Evolutionary conservation across 1,140 invertebrate species (phyloP).

Genomic region (Dendrolimus kikuchii): DNA sequence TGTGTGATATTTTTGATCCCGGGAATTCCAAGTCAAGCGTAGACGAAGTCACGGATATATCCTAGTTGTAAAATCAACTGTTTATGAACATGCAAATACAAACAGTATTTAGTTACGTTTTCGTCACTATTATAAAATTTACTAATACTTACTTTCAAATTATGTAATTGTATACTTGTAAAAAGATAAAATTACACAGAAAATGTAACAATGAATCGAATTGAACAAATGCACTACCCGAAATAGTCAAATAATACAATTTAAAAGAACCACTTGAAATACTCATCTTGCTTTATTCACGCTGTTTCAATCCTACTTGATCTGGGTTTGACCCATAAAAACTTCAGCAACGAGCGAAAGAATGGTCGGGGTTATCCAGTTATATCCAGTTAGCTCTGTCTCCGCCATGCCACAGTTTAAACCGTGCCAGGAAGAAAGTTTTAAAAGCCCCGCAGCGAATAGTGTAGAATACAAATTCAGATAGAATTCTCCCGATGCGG

Average conservation of each 20-base stretch:
- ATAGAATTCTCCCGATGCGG: conserved; percentile 30
- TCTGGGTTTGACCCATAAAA: conserved; percentile 65
- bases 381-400: conserved; percentile 58
- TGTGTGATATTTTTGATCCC: no score
- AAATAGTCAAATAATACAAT: conserved; percentile 15
- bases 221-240: no score
- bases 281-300: conserved; percentile 24
- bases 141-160: no score
- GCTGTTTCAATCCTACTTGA: conserved; percentile 46
- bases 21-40: no score
- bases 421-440: conserved; percentile 47
- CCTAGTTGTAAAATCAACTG: no score
- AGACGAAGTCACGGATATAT: no score
- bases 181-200: no score
- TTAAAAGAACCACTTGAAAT: conserved; percentile 20
- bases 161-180: no score
- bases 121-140: no score
- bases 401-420: conserved; percentile 35
- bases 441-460: conserved; percentile 41
- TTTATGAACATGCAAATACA: no score
- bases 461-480: conserved; percentile 51
- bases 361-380: conserved; percentile 51
- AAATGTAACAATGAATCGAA: no score
- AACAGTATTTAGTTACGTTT: no score
- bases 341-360: conserved; percentile 44